Conservation (phyloP, 2,113 vertebrate genomes). For the Herpailurus yagouaroundi region DNA sequence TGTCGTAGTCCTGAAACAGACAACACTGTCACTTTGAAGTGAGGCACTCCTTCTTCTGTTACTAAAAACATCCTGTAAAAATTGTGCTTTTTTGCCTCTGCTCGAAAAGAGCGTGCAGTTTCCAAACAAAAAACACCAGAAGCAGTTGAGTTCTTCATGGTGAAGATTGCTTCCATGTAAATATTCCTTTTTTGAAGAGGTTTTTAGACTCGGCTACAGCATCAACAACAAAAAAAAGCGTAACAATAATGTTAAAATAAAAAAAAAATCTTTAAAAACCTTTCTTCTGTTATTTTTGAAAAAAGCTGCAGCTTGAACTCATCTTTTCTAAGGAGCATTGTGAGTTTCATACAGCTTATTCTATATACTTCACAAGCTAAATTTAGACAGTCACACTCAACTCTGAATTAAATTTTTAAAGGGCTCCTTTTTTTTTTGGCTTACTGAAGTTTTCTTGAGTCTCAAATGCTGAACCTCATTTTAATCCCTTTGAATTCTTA, state of each 20-base stretch:
- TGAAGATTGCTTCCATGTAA: neutral
- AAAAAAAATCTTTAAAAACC: neutral
- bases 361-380: conserved; percentile 35
- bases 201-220: neutral
- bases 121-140: neutral
- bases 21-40: neutral
- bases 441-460: conserved; percentile 40
- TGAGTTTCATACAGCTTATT: conserved; percentile 34
- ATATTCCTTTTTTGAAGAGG: neutral
- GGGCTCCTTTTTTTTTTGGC: neutral
- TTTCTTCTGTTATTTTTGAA: neutral
- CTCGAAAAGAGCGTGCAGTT: conserved; percentile 11
- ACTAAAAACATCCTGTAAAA: conserved; percentile 13
- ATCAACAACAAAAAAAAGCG: neutral
- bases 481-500: conserved; percentile 64
- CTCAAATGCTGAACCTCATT: conserved; percentile 45
- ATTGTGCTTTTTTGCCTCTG: neutral
- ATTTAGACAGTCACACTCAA: conserved; percentile 48
- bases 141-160: neutral
- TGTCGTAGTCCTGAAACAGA: neutral
- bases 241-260: neutral
- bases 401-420: conserved; percentile 32
- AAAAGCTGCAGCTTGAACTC: neutral
- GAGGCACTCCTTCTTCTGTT: neutral
- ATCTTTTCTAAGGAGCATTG: conserved; percentile 20